Evolutionary conservation across 2,113 vertebrate species (phyloP).

Genomic region (Muscicapa adusta): DNA sequence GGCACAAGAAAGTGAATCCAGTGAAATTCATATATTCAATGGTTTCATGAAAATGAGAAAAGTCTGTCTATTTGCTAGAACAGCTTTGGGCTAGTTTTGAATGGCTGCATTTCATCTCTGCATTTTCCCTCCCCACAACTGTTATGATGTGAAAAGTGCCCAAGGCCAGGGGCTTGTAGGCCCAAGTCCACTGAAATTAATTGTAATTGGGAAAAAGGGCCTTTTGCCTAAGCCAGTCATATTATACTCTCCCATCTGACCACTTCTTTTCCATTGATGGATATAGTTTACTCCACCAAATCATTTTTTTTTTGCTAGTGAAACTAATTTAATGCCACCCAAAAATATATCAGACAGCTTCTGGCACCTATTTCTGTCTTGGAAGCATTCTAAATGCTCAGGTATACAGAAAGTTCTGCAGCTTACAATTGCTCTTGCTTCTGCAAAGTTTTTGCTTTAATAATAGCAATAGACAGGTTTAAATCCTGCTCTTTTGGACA

Average conservation of each 20-base stretch:
- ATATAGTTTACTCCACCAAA: conserved; percentile 16
- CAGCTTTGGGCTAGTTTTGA: conserved; percentile 69
- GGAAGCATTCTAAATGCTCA: neutral
- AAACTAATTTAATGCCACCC: conserved; percentile 35
- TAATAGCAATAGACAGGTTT: neutral
- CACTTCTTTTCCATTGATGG: conserved; percentile 35
- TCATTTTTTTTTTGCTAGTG: conserved; percentile 28
- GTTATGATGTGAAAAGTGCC: conserved; percentile 69
- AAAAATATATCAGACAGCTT: conserved; percentile 42
- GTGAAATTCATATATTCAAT: conserved; percentile 66
- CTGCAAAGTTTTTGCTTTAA: conserved; percentile 35
- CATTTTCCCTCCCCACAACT: conserved; percentile 61
- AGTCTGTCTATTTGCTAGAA: conserved; percentile 66
- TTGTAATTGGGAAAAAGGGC: conserved; percentile 48
- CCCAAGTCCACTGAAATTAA: conserved; percentile 65
- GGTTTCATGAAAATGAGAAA: conserved; percentile 68
- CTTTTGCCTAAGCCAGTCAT: conserved; percentile 45
- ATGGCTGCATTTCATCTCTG: conserved; percentile 64
- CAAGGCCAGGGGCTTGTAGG: conserved; percentile 64
- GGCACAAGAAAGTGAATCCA: conserved; percentile 63
- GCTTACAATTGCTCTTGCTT: neutral
- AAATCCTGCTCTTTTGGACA: neutral
- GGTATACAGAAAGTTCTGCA: conserved; percentile 3
- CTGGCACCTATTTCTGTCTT: conserved; percentile 29
- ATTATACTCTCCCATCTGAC: conserved; percentile 26